Conservation (phyloP, 2,797 vertebrate genomes). For the Cuculus canorus region DNA sequence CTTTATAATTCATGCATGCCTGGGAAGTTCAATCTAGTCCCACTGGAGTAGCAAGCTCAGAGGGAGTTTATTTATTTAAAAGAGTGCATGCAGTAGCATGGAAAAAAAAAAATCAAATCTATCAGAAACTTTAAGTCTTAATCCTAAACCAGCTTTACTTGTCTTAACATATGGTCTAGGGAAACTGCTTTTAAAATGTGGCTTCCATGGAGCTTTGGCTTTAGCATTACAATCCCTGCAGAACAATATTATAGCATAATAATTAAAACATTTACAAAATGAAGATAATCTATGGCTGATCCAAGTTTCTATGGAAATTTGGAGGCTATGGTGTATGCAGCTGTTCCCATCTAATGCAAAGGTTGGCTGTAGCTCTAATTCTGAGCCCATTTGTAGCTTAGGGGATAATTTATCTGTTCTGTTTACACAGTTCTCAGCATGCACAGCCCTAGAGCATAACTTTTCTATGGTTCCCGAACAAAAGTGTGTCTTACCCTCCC, state of each 20-base stretch:
- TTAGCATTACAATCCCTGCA: not conserved
- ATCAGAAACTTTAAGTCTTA: constrained; percentile 23
- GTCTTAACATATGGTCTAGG: not conserved
- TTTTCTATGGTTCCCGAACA: not conserved
- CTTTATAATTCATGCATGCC: constrained; percentile 54
- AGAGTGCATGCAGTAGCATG: constrained; percentile 30
- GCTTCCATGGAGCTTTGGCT: not conserved
- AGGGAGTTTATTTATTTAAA: constrained; percentile 66
- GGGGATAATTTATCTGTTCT: constrained; percentile 50
- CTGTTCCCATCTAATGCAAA: constrained; percentile 65
- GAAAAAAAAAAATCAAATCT: constrained; percentile 21
- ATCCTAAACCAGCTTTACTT: constrained; percentile 16
- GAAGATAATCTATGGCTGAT: constrained; percentile 49
- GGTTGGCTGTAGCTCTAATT: constrained; percentile 43
- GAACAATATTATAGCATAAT: constrained; percentile 12
- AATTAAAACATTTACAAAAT: constrained; percentile 65
- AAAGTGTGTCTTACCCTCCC: not conserved
- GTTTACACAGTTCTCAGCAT: constrained; percentile 46
- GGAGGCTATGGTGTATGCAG: constrained; percentile 47
- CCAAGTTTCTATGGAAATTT: constrained; percentile 71
- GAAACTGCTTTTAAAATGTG: constrained; percentile 8
- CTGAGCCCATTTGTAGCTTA: constrained; percentile 19
- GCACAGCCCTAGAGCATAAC: not conserved
- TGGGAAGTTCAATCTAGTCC: constrained; percentile 61
- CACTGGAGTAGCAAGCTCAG: constrained; percentile 54